A percentile compares a stretch with the other conserved stretches of the same genome.
phyloP scores from a whole-genome alignment of 2,797 vertebrate species.

The Toxotes lorentzi region DNA sequence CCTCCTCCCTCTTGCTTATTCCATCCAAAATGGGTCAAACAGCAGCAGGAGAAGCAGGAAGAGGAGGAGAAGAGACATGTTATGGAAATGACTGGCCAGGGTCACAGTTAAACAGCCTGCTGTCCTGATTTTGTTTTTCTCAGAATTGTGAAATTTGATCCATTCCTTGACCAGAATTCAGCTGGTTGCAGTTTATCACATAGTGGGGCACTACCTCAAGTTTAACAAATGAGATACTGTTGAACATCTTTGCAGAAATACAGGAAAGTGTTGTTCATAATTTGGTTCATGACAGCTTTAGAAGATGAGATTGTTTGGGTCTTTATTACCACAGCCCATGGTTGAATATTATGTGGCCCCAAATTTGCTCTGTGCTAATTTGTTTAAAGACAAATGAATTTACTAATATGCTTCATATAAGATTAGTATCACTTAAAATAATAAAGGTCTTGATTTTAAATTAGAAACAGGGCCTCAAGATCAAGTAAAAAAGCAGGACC shows the following conservation, averaged over 20 bases:
- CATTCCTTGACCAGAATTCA: conserved; percentile 31
- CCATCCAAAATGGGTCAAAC: conserved; percentile 69
- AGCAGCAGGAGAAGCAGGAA: conserved; percentile 36
- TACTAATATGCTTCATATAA: not conserved
- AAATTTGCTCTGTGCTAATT: not conserved
- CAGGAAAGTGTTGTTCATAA: not conserved
- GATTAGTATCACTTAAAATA: not conserved
- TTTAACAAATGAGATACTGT: not conserved
- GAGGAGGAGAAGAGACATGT: conserved; percentile 11
- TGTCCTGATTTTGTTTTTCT: conserved; percentile 15
- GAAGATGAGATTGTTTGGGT: not conserved
- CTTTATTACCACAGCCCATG: too few species aligned
- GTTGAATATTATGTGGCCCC: not conserved
- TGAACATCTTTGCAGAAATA: not conserved
- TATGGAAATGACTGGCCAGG: conserved; percentile 4
- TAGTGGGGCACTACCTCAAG: not conserved
- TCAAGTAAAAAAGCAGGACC: not conserved
- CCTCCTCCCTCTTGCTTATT: conserved; percentile 38
- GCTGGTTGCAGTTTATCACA: not conserved
- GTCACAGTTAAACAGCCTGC: conserved; percentile 1
- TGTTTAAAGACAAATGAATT: not conserved
- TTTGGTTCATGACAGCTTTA: not conserved
- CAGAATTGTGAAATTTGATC: conserved; percentile 4
- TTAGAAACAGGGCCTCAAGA: not conserved
- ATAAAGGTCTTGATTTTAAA: not conserved